Base-by-base conservation (phyloP, 2,113 vertebrate genomes). In the Agapornis roseicollis region DNA sequence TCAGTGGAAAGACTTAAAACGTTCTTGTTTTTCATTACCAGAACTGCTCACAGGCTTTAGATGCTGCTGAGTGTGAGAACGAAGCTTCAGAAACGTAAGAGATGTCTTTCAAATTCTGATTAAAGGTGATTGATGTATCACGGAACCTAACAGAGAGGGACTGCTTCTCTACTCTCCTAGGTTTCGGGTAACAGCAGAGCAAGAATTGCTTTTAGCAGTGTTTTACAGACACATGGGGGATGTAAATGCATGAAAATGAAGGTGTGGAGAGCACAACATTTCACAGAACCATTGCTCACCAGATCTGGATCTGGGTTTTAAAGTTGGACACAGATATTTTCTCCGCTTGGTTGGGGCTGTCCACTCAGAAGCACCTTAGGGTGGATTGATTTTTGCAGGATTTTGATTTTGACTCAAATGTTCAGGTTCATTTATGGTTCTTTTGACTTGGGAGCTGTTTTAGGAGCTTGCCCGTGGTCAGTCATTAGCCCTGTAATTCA, bases 301-400 rank as follows among this genome's bases (percentile, higher is more conserved):
- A 46, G 33, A 61, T 65, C 24, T 76, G 31, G n/a, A 41, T 52
- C 11, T 23, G 24, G 15, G 10, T 79, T 93, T 81, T 76, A 44
- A 49, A 37, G 49, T 55, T 33, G n/a, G 24, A 50, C 17, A 13
- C 0, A 0, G 9, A 4, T 79, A 22, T 29, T 71, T 70, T 58
- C 64, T 72, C 56, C 31, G 39, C 17, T 18, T n/a, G 0, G 50
- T 88, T 86, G 42, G n/a, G 12, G 22, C 66, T 70, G 18, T 42
- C 44, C 18, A 14, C 9, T 46, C 58, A 46, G 46, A 53, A 50
- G 42, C 25, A 47, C 18, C 33, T 63, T 37, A 42, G 44, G 24
- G 10, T 50, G 69, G 20, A 7, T 50, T 69, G 49, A n/a, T 86
- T 91, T 78, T 71, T 18, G 79, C 52, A 60, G 47, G 20, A 70